Evolutionary conservation across 2,888 invertebrate genomes (phyloP).

Genomic region (Keiferia lycopersicella): DNA sequence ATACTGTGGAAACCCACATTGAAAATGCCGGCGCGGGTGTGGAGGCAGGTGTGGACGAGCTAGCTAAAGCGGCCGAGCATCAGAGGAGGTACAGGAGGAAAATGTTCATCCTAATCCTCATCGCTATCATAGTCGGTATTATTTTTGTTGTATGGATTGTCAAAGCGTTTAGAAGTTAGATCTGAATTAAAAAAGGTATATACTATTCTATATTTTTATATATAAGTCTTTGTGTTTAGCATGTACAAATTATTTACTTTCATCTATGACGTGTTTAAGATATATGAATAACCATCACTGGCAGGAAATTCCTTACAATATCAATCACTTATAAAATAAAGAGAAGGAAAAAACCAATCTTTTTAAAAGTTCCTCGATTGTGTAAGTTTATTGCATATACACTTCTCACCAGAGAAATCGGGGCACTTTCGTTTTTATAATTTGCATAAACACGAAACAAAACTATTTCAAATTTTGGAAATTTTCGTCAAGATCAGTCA

Average conservation of each 20-base stretch:
- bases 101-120: slow-evolving; percentile 85
- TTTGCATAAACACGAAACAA: no score
- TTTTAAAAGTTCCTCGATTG: no score
- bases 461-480: no score
- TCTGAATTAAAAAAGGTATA: not conserved
- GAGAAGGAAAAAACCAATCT: no score
- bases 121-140: slow-evolving; percentile 84
- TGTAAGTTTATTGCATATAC: no score
- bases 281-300: no score
- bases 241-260: not conserved
- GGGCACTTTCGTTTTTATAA: no score
- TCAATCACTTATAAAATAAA: no score
- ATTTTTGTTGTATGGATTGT: slow-evolving; percentile 86
- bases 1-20: slow-evolving; percentile 91
- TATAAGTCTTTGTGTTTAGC: not conserved
- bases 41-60: slow-evolving; percentile 88
- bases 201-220: not conserved
- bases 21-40: slow-evolving; percentile 88
- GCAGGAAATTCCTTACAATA: no score
- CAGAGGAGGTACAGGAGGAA: slow-evolving; percentile 88
- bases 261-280: no score
- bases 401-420: no score
- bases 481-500: no score
- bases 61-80: slow-evolving; percentile 90
- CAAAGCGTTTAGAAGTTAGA: slow-evolving; percentile 78